Percentiles rank a stretch among this genome's conserved stretches.
Conservation (phyloP, 2,113 vertebrate genomes). For the Notothenia coriiceps region DNA sequence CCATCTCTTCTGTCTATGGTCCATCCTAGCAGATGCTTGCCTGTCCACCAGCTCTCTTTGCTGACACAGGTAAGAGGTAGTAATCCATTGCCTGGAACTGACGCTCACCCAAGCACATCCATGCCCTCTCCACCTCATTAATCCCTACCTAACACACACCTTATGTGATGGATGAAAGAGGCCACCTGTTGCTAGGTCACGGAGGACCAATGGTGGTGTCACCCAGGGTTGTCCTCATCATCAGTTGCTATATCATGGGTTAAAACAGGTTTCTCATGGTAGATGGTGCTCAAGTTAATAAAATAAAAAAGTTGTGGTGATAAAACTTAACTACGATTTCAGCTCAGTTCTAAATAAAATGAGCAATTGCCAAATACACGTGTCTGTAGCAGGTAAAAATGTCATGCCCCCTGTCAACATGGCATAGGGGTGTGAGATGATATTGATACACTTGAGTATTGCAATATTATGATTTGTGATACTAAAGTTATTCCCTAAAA, state of each 20-base stretch:
- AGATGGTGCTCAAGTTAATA: neutral
- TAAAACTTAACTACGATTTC: too few species aligned
- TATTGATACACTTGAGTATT: too few species aligned
- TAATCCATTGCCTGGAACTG: slow-evolving; percentile 77
- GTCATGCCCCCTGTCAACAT: too few species aligned
- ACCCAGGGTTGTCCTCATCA: slow-evolving; percentile 14
- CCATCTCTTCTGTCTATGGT: slow-evolving; percentile 25
- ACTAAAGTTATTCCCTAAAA: neutral
- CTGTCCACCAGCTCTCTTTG: slow-evolving; percentile 58
- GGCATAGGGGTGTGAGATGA: too few species aligned
- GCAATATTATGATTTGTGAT: too few species aligned
- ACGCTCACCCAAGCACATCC: slow-evolving; percentile 59
- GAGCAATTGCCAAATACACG: too few species aligned
- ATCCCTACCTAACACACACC: slow-evolving; percentile 71
- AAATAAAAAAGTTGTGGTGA: too few species aligned
- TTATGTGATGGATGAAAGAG: slow-evolving; percentile 67
- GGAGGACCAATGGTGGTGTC: slow-evolving; percentile 21
- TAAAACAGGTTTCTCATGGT: slow-evolving; percentile 1
- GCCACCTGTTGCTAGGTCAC: slow-evolving; percentile 74
- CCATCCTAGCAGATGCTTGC: slow-evolving; percentile 41
- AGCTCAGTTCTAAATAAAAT: too few species aligned
- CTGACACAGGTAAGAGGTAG: slow-evolving; percentile 77
- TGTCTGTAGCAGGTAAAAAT: too few species aligned
- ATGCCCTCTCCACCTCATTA: slow-evolving; percentile 69
- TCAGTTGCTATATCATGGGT: neutral